Base-by-base conservation (phyloP, 2,888 invertebrate species). In the Alentia gelatinosa region DNA sequence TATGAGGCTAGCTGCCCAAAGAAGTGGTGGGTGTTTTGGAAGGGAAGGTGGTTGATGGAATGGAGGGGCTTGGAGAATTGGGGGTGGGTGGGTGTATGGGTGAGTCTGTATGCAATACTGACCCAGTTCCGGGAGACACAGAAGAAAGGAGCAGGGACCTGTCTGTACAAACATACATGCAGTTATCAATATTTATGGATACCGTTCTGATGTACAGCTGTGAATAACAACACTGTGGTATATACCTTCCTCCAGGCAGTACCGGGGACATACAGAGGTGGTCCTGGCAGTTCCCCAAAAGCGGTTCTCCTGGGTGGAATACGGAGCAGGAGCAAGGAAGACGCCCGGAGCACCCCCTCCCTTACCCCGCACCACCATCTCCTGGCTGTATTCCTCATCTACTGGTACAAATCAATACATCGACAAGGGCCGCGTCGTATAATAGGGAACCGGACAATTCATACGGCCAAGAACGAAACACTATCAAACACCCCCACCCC, bases 381-480 rank as follows among this genome's bases (percentile, higher is more conserved):
- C 79, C 39, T 19, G 37, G 39, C 79, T 39, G 79, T 79, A 79
- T 79, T 79, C 37, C 79, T 39, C 79, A 79, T 79, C 79, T 26
- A 37, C 39, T 79, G 79, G 79, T 39, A 79, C 79, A 39, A 39
- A 79, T 79, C 79, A 79, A 79, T 79, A 79, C 79, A 79, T 79
- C 39, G 79, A 79, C 79, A 79, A 79, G 26, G 79, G 37, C 37
- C 79, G 37, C 23, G 19, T 19, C 26, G 37, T 79, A 79, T 79
- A 79, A 79, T 79, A 79, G 79, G 79, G 79, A 79, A 39, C 39
- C 23, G 39, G 79, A 79, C 79, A 79, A 79, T 79, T 79, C 79
- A 79, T 79, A 35, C 79, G 39, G 79, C 79, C 79, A 79, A 23
- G 37, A 79, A 35, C 79, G 79, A 79, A 79, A 79, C 79, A 79